Evolutionary conservation across 2,797 vertebrate species (phyloP).

Genomic region (Pangasius mekongensis): DNA sequence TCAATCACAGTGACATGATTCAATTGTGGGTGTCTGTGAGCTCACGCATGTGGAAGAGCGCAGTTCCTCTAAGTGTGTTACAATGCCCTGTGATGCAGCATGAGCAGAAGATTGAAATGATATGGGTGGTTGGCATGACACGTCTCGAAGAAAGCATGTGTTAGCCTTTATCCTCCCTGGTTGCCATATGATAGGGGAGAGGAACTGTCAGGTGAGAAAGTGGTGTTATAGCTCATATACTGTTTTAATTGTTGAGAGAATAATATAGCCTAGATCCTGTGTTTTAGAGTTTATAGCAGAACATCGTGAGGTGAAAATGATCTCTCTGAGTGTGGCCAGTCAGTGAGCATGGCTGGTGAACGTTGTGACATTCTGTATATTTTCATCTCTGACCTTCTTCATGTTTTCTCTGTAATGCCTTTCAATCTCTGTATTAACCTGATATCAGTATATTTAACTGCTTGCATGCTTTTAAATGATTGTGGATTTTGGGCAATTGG

Average conservation of each 20-base stretch:
- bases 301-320: background rate
- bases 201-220: too few species aligned
- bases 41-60: too few species aligned
- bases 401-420: background rate
- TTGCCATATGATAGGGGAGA: too few species aligned
- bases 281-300: background rate
- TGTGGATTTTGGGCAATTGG: background rate
- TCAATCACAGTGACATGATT: background rate
- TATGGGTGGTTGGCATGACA: too few species aligned
- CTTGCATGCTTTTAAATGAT: background rate
- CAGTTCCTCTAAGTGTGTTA: background rate
- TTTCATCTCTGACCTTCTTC: background rate
- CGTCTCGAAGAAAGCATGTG: too few species aligned
- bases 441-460: background rate
- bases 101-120: too few species aligned
- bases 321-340: background rate
- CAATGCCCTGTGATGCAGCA: background rate
- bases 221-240: too few species aligned
- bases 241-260: background rate
- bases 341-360: background rate
- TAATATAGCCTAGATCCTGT: background rate
- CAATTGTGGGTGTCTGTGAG: background rate
- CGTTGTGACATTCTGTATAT: background rate
- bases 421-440: background rate
- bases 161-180: too few species aligned